phyloP scores from a whole-genome alignment of 2,888 invertebrate genomes.

The Gryllus longicercus region DNA sequence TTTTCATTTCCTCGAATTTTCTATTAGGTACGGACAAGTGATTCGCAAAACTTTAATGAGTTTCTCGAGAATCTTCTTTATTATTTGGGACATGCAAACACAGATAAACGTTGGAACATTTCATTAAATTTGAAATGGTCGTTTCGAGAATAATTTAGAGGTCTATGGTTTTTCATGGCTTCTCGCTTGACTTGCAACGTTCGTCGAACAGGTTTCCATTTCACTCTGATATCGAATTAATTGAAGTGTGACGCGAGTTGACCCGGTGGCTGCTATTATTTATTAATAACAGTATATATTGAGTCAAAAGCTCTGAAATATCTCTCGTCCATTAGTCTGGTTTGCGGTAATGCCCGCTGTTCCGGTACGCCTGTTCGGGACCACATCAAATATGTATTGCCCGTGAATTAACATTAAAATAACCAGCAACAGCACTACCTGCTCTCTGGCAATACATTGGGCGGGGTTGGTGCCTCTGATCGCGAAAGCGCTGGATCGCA shows the following conservation, averaged over 20 bases:
- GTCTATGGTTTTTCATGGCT: too few relatives aligned
- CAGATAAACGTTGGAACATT: too few relatives aligned
- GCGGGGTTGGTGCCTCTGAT: not conserved
- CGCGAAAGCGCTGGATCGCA: not conserved
- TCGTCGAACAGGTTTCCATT: too few relatives aligned
- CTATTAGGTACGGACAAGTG: too few relatives aligned
- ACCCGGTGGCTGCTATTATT: not conserved
- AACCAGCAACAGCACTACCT: constrained; percentile 17
- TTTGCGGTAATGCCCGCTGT: constrained; percentile 9
- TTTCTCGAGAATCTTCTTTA: too few relatives aligned
- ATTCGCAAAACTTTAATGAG: too few relatives aligned
- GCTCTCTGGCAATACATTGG: not conserved
- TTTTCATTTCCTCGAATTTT: too few relatives aligned
- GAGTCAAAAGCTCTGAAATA: not conserved
- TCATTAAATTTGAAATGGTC: too few relatives aligned
- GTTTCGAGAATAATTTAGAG: too few relatives aligned
- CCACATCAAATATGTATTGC: constrained; percentile 17
- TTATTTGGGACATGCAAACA: too few relatives aligned
- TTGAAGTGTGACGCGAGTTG: not conserved
- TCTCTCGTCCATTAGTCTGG: constrained; percentile 11
- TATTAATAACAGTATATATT: constrained; percentile 17
- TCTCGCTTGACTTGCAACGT: too few relatives aligned
- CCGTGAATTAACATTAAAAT: constrained; percentile 7
- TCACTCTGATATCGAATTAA: not conserved
- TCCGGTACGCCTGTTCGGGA: not conserved